These are phyloP conservation scores for Clinocottus analis DNA, from an alignment of 2,113 vertebrate species.

Conservation along the genomic window DNA sequence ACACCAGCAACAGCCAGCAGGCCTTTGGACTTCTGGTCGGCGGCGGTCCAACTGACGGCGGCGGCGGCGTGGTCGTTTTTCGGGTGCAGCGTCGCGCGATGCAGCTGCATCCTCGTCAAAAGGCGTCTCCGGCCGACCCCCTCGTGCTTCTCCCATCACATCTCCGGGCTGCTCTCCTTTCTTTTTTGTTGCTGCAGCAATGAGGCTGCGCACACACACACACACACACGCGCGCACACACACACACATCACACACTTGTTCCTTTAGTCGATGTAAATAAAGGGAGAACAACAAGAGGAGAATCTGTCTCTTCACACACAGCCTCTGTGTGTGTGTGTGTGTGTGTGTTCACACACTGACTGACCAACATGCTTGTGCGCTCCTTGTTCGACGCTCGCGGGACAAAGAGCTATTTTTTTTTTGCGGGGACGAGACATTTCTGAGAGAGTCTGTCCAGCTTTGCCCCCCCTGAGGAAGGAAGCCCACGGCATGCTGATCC, in stretches of 20 bases:
- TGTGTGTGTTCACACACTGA: constrained; percentile 33
- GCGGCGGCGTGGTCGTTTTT: constrained; percentile 29
- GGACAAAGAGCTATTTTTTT: constrained; percentile 68
- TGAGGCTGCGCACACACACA: constrained; percentile 5
- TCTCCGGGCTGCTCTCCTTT: constrained; percentile 61
- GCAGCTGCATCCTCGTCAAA: constrained; percentile 62
- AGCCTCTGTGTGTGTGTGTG: constrained; percentile 35
- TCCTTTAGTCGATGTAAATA: no score
- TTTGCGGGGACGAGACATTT: constrained; percentile 61
- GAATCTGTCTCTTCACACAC: constrained; percentile 33
- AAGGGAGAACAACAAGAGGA: constrained; percentile 24
- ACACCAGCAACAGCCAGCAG: no score
- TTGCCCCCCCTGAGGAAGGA: constrained; percentile 56
- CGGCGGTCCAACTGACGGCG: constrained; percentile 1
- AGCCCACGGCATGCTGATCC: constrained; percentile 71
- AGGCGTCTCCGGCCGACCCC: constrained; percentile 66
- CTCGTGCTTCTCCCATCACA: constrained; percentile 68
- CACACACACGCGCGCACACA: no score
- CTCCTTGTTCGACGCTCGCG: constrained; percentile 60
- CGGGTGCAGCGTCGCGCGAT: constrained; percentile 13
- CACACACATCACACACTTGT: no score
- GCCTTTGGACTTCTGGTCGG: constrained; percentile 26
- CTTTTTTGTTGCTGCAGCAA: constrained; percentile 43
- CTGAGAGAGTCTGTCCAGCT: constrained; percentile 66
- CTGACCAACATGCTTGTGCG: constrained; percentile 62